A percentile compares a stretch with the other conserved stretches of the same genome.
Conservation (phyloP, 2,888 invertebrate species). For the Prosopocoilus inquinatus region DNA sequence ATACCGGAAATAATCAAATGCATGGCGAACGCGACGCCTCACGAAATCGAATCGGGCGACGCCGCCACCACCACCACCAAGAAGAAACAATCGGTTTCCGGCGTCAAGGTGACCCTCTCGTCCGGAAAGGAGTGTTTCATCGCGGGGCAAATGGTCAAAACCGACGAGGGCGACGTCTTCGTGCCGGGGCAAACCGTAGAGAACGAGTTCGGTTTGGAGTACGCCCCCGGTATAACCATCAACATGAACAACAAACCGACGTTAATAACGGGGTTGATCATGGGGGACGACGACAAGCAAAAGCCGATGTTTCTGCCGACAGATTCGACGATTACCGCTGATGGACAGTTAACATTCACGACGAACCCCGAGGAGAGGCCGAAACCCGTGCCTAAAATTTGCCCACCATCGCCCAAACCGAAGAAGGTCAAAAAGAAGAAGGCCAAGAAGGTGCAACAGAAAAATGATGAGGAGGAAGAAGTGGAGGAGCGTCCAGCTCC, state of each 20-base stretch:
- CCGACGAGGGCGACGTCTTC: conserved; percentile 68
- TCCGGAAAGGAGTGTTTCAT: conserved; percentile 69
- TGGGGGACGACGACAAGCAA: conserved; percentile 58
- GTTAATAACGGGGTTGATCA: conserved; percentile 71
- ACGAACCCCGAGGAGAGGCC: conserved; percentile 45
- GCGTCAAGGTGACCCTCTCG: conserved; percentile 53
- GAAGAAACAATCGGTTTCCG: conserved; percentile 35
- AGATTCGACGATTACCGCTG: conserved; percentile 61
- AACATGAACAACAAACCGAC: conserved; percentile 66
- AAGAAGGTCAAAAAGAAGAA: conserved; percentile 26
- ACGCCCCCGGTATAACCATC: conserved; percentile 72
- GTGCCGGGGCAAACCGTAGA: conserved; percentile 74
- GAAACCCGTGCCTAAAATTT: conserved; percentile 33
- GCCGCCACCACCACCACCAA: conserved; percentile 40
- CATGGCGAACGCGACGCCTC: conserved; percentile 59
- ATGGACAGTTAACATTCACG: conserved; percentile 48
- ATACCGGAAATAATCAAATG: conserved; percentile 63
- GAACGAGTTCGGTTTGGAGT: conserved; percentile 65
- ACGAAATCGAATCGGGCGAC: conserved; percentile 53
- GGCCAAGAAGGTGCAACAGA: conserved; percentile 11
- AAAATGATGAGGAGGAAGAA: conserved; percentile 19
- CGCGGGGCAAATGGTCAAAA: conserved; percentile 69
- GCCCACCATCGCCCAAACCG: conserved; percentile 8
- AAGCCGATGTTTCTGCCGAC: conserved; percentile 69
- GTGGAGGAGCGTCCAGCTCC: conserved; percentile 16